These are phyloP conservation scores for Pachypsylla venusta DNA, from an alignment of 1,140 invertebrate species.

Conservation along the genomic window DNA sequence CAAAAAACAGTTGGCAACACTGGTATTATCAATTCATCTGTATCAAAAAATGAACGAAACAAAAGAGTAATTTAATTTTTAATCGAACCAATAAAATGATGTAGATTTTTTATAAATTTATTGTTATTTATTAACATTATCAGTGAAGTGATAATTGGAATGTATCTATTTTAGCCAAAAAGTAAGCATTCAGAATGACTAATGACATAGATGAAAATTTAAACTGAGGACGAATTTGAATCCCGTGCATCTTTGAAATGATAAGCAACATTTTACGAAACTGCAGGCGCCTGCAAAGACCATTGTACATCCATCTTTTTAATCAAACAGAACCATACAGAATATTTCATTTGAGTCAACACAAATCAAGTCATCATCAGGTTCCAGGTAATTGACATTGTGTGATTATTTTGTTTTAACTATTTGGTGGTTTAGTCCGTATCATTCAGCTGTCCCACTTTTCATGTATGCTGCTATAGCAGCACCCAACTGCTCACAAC, in stretches of 20 bases:
- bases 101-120: background rate
- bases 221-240: no score
- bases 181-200: no score
- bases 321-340: background rate
- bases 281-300: background rate
- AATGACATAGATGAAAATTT: no score
- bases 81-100: background rate
- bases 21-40: no score
- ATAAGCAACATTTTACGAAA: background rate
- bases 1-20: no score
- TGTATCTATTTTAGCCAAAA: background rate
- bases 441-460: background rate
- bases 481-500: background rate
- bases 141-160: background rate
- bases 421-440: background rate
- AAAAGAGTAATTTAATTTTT: no score
- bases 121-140: background rate
- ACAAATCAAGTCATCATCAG: background rate
- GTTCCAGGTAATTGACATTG: background rate
- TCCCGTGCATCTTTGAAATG: conserved; percentile 4
- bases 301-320: background rate
- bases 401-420: background rate
- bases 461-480: background rate
- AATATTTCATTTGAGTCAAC: background rate
- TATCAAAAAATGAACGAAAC: no score